A percentile compares a stretch with the other conserved stretches of the same genome.
Evolutionary conservation across 2,113 vertebrate genomes (phyloP).

Genomic region (Onychostruthus taczanowskii): DNA sequence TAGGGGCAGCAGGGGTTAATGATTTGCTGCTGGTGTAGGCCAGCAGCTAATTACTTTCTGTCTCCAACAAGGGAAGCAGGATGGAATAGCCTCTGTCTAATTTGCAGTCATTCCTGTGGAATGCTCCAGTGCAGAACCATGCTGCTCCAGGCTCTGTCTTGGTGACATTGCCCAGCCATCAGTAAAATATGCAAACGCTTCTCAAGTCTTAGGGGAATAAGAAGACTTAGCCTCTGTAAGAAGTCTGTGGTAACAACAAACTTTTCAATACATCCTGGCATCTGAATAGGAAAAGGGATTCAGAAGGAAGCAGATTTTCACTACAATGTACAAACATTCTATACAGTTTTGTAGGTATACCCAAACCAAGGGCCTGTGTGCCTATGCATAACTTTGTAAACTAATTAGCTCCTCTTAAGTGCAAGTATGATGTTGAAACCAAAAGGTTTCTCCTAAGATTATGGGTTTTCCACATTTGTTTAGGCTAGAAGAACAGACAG

Average conservation of each 20-base stretch:
- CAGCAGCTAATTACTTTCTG: conserved; percentile 54
- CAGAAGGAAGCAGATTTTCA: not conserved
- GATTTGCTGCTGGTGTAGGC: conserved; percentile 37
- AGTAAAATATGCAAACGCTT: not conserved
- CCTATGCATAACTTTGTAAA: not conserved
- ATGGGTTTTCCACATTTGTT: not conserved
- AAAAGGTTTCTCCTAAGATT: not conserved
- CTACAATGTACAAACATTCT: not conserved
- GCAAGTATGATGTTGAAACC: not conserved
- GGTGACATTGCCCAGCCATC: not conserved
- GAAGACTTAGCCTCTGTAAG: not conserved
- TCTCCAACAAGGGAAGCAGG: not conserved
- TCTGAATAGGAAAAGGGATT: not conserved
- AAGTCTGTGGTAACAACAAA: not conserved
- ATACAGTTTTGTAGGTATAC: not conserved
- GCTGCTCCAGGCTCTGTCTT: not conserved
- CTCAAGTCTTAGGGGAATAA: not conserved
- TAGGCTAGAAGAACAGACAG: not conserved
- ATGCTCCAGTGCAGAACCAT: not conserved
- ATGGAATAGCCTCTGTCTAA: conserved; percentile 27
- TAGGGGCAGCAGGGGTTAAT: conserved; percentile 52
- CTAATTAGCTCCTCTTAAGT: not conserved
- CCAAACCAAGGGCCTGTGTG: not conserved
- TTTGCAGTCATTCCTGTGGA: conserved; percentile 3
- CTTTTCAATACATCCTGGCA: not conserved